Conservation (phyloP, 2,888 invertebrate genomes). For the Athrips mouffetella region DNA sequence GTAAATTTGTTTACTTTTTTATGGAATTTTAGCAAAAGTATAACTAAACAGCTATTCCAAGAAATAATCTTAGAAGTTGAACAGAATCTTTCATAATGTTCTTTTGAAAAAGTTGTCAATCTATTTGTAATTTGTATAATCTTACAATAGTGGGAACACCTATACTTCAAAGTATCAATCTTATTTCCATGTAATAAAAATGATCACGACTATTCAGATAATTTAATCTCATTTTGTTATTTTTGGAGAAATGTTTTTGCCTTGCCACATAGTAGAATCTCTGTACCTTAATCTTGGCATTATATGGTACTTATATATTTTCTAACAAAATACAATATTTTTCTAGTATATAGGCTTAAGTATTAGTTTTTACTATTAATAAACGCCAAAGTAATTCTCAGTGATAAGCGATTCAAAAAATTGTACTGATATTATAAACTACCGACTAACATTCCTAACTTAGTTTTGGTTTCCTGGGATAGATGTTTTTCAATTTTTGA, state of each 20-base stretch:
- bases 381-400: slow-evolving; percentile 44
- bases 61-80: no score
- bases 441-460: slow-evolving; percentile 6
- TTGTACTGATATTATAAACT: slow-evolving; percentile 12
- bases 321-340: slow-evolving; percentile 4
- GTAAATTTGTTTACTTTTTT: no score
- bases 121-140: no score
- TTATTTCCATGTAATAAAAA: background rate
- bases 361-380: slow-evolving; percentile 26
- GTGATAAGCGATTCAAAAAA: slow-evolving; percentile 19
- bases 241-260: background rate
- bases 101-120: no score
- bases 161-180: no score
- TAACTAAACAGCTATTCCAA: no score
- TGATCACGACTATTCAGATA: no score
- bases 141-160: no score
- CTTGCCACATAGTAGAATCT: slow-evolving; percentile 6
- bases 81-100: no score
- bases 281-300: background rate
- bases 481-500: background rate
- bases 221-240: slow-evolving; percentile 1
- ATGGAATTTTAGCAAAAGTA: no score
- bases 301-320: background rate
- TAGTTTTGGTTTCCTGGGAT: no score
- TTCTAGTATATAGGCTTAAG: slow-evolving; percentile 6